These are phyloP conservation scores for Drosophila anomelani DNA, from an alignment of 2,888 invertebrate species.

Conservation along the genomic window DNA sequence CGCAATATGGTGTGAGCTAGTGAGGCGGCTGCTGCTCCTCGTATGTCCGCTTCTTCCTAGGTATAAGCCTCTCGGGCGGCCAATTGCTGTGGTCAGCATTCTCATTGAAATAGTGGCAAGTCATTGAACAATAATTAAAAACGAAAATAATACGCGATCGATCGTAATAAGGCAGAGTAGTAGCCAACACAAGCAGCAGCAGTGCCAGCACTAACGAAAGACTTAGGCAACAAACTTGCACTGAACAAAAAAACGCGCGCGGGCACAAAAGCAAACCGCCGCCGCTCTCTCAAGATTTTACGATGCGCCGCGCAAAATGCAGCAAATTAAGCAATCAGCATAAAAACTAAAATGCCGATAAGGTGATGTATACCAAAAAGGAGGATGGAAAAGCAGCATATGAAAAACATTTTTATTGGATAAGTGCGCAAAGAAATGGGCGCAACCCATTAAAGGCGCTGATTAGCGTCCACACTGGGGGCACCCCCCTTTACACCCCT, in stretches of 20 bases:
- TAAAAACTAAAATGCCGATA: conserved; percentile 68
- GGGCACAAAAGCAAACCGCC: conserved; percentile 25
- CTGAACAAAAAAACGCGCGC: conserved; percentile 20
- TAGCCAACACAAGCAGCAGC: too few species aligned
- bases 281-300: conserved; percentile 49
- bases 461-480: conserved; percentile 58
- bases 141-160: conserved; percentile 75
- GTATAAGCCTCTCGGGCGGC: conserved; percentile 15
- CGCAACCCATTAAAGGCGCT: conserved; percentile 73
- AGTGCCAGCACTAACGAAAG: conserved; percentile 53
- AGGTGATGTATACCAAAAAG: conserved; percentile 16
- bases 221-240: conserved; percentile 80
- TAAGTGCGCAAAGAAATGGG: conserved; percentile 79
- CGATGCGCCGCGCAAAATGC: conserved; percentile 75
- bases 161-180: conserved; percentile 73
- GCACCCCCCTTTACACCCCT: background rate
- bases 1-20: conserved; percentile 24
- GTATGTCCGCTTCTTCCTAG: conserved; percentile 2
- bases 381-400: conserved; percentile 10
- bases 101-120: conserved; percentile 74
- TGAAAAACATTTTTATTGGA: conserved; percentile 75
- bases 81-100: conserved; percentile 42
- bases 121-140: conserved; percentile 81
- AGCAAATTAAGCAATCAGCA: conserved; percentile 81
- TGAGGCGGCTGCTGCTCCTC: conserved; percentile 15